Evolutionary conservation across 1,140 invertebrate genomes (phyloP), one percentile per base, ranked within the genome.

Genomic region (Leptoteleia sp.): DNA sequence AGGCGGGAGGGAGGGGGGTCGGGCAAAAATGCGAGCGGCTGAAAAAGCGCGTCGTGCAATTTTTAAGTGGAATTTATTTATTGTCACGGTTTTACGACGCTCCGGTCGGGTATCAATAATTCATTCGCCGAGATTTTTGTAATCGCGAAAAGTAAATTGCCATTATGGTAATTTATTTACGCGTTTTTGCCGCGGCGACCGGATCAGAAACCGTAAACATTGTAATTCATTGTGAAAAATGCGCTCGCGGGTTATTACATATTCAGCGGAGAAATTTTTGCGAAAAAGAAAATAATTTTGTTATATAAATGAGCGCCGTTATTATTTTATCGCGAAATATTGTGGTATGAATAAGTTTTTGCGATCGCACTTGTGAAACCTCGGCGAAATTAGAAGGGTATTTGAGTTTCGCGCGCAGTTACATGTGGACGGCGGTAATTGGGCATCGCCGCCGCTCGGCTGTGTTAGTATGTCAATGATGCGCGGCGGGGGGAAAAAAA

Each of bases 141-240:
- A 52, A 54, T 71, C 31, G 55, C 67, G 55, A 35, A 61, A 72
- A 72, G 31, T 48, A 57, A 75, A 65, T 59, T 59, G 42, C 22
- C 33, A 75, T 75, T 75, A 75, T 65, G 61, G 42, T 59, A 59
- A 65, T 75, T 75, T 75, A 64, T 75, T 65, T 57, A 22, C 54
- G 12, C 29, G 33, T 64, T 57, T 64, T 73, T 73, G 31, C 25
- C 15, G 11, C 16, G 16, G 42, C 59, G 33, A 40, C 50, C 57
- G 47, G 62, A 64, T 64, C 57, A 62, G 48, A 72, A 57, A 73
- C 68, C 57, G 68, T 72, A 72, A 72, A 72, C 57, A 62, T 54
- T 54, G 57, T 72, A 62, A 72, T 72, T 62, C 57, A 27, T 55
- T 31, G 48, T 45, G 47, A 62, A 72, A 72, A 72, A 71, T 71